Percentiles rank a stretch among this genome's conserved stretches.
These are phyloP conservation scores for Columba guinea DNA, from an alignment of 2,797 vertebrate species.

Conservation along the genomic window DNA sequence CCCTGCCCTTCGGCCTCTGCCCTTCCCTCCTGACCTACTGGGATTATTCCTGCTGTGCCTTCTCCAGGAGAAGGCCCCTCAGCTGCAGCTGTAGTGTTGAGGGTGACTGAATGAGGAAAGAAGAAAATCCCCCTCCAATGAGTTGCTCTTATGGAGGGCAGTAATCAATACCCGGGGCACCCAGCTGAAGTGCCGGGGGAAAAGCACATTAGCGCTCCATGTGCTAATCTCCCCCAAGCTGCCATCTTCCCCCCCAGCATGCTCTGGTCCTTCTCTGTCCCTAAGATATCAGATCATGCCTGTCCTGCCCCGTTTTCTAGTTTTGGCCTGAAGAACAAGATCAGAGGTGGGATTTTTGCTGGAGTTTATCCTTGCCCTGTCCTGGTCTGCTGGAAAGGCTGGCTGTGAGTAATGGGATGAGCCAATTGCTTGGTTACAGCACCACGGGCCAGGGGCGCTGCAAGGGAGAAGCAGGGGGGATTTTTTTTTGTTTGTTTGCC, in stretches of 20 bases:
- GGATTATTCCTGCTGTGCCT: constrained; percentile 60
- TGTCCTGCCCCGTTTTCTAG: not conserved
- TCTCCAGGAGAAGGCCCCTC: constrained; percentile 41
- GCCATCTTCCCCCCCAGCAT: not conserved
- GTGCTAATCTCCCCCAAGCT: not conserved
- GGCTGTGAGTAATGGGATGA: not conserved
- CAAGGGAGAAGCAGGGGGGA: not conserved
- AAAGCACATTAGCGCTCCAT: constrained; percentile 5
- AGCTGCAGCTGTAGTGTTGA: constrained; percentile 16
- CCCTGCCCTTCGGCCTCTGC: constrained; percentile 65
- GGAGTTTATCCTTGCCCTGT: not conserved
- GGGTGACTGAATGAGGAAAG: not conserved
- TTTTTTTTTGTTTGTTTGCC: constrained; percentile 37
- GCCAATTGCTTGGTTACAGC: not conserved
- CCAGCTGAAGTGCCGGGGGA: not conserved
- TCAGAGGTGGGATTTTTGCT: not conserved
- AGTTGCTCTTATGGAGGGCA: constrained; percentile 50
- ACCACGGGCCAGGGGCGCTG: not conserved
- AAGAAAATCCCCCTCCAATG: constrained; percentile 16
- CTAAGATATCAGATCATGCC: not conserved
- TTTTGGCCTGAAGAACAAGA: not conserved
- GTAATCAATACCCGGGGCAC: constrained; percentile 56
- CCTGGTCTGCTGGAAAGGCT: not conserved
- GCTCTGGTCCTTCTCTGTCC: not conserved
- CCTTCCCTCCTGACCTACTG: constrained; percentile 43